Conservation (phyloP, 1,140 invertebrate species). For the Eufriesea mexicana region DNA sequence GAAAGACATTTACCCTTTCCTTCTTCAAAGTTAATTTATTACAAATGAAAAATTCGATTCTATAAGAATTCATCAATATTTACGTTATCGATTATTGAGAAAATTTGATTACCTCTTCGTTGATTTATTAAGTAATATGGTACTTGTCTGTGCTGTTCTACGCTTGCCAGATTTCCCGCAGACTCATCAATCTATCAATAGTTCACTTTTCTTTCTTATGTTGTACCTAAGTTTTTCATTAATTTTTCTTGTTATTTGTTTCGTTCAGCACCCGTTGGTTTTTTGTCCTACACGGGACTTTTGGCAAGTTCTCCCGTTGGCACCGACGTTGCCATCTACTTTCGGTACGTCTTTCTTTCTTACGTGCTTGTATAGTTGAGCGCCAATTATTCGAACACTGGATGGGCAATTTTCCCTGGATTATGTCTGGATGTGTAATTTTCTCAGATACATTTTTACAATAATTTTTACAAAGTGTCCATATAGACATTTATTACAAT, state of each 20-base stretch:
- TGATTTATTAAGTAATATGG: neutral
- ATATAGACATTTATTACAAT: neutral
- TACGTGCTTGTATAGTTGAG: constrained; percentile 42
- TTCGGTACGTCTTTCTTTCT: constrained; percentile 65
- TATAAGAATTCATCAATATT: neutral
- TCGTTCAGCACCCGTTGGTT: constrained; percentile 80
- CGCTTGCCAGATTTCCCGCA: constrained; percentile 37
- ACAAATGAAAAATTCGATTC: neutral
- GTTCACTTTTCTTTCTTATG: neutral
- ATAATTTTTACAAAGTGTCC: neutral
- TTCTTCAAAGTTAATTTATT: neutral
- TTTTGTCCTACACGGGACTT: constrained; percentile 77
- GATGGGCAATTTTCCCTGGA: constrained; percentile 15
- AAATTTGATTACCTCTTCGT: neutral
- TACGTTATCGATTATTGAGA: neutral
- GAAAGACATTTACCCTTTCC: too few relatives aligned
- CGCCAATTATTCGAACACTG: constrained; percentile 1
- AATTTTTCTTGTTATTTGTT: constrained; percentile 72
- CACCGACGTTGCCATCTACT: constrained; percentile 76
- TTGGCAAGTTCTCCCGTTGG: constrained; percentile 77
- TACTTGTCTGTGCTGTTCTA: neutral
- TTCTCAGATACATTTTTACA: neutral
- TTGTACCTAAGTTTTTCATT: constrained; percentile 39
- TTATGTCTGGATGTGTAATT: constrained; percentile 17
- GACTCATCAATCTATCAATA: constrained; percentile 9